Evolutionary conservation across 2,888 invertebrate genomes (phyloP), one percentile per base, ranked within the genome.

Genomic region (Amphimallon solstitiale): DNA sequence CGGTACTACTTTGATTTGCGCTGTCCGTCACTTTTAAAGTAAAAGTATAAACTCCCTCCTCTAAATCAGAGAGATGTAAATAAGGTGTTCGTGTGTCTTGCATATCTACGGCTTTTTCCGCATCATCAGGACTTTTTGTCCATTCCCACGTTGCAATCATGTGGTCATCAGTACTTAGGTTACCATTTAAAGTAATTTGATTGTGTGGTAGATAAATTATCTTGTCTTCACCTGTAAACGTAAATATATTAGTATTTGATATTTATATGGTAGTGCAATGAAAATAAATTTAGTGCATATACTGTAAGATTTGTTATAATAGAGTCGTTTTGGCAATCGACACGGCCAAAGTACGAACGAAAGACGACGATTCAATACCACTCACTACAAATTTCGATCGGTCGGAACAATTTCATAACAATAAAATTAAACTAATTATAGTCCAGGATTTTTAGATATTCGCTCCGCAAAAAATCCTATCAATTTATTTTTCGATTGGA

Each of bases 121-220:
- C 92, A 77, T 94, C 94, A 51, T 92, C 91, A 0, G 92, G 89
- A 54, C 93, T 92, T 79, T 96, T 96, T 0, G 94, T 95, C 97
- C 97, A 97, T 81, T 97, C 96, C 93, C 97, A 98, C 19, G 91
- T 93, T 0, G 89, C 90, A 74, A 97, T 97, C 73, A 94, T 94
- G 76, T 95, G 93, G 82, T 97, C 97, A 78, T 98, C 97, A 0
- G 93, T 92, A 69, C 96, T 97, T 66, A 92, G 85, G 74, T 93
- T 97, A 2, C 97, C 97, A 80, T 94, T 95, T 19, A 98, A 84
- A 0, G 92, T 75, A 43, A 76, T 70, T 43, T 86, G 85, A 77
- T 93, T 95, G 78, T 92, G 92, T 0, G 97, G 97, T 63, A 97
- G 85, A 83, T 94, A 94, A 73, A 97, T 89, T 67, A 97, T 93